Conservation (phyloP, 1,140 invertebrate species). For the Brachionus manjavacas region DNA sequence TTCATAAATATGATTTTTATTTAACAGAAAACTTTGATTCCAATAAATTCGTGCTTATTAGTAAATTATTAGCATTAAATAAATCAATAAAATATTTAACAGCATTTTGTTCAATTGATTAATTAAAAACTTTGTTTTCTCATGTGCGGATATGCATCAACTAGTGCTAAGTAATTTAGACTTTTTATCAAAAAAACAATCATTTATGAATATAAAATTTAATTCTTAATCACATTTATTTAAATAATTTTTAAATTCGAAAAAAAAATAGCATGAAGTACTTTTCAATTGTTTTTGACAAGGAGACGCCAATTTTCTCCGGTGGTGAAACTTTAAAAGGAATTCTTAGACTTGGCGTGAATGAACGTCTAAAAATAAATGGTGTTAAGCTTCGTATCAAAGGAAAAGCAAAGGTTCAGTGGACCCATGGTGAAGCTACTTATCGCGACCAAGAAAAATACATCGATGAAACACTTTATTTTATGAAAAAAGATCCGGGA, state of each 20-base stretch:
- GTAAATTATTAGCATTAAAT: neutral
- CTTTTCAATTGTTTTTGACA: neutral
- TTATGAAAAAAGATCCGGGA: neutral
- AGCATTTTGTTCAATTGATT: neutral
- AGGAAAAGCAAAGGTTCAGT: conserved; percentile 9
- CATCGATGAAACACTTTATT: neutral
- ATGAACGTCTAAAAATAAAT: conserved; percentile 21
- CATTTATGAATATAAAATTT: neutral
- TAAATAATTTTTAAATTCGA: neutral
- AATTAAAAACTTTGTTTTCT: neutral
- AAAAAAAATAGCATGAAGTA: conserved; percentile 9
- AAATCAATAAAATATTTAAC: neutral
- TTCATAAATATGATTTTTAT: neutral
- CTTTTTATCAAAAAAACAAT: neutral
- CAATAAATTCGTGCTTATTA: neutral
- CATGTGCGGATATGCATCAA: neutral
- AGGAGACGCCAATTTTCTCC: neutral
- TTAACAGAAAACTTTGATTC: neutral
- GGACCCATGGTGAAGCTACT: conserved; percentile 5
- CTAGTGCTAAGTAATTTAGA: neutral
- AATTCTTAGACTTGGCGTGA: neutral
- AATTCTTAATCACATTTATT: no score
- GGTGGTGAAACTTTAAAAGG: conserved; percentile 1
- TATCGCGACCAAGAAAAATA: conserved; percentile 16
- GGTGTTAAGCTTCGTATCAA: neutral